Base-by-base conservation (phyloP, 2,113 vertebrate species). In the Bujurquina vittata region DNA sequence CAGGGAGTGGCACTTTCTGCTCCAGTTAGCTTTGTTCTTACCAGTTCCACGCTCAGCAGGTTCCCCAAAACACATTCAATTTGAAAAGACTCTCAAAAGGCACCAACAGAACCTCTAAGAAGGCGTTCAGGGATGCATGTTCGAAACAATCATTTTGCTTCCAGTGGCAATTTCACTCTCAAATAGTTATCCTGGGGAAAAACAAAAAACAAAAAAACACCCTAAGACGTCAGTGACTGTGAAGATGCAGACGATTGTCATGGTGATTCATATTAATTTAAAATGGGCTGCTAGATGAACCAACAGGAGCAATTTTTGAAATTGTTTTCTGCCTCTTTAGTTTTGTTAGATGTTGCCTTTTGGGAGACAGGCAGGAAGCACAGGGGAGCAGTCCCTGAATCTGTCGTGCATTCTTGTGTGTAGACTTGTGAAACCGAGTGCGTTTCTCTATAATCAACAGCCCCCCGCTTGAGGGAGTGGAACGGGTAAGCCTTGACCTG, bases 21-120 rank as follows among this genome's bases (percentile, higher is more conserved):
- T 94, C 92, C 78, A 95, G 86, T 92, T 94, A 85, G 84, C 86
- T 91, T 84, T 74, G 49, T 67, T 65, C 85, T 86, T 82, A 80
- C 77, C 20, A 60, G 82, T 75, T 63, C 49, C 72, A 61, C 4
- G 35, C 88, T 87, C 91, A 90, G 90, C 83, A 88, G 88, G 91
- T 84, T 90, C 77, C 77, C 79, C 67, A 61, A 91, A 89, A 84
- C 84, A 88, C 79, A 88, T 87, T 87, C 88, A 40, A 62, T 86
- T 46, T 85, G 54, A 87, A 88, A 81, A 84, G 77, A 79, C 78
- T 84, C 59, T 77, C 49, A 65, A 61, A 61, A 67, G 77, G 15
- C 58, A 57, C 15, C 52, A 73, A 79, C 35, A 77, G 49, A 84
- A 31, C 29, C 59, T 62, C 54, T 54, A 29, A 57, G 67, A 88